phyloP scores from a whole-genome alignment of 2,113 vertebrate genomes.

The Furnarius figulus region DNA sequence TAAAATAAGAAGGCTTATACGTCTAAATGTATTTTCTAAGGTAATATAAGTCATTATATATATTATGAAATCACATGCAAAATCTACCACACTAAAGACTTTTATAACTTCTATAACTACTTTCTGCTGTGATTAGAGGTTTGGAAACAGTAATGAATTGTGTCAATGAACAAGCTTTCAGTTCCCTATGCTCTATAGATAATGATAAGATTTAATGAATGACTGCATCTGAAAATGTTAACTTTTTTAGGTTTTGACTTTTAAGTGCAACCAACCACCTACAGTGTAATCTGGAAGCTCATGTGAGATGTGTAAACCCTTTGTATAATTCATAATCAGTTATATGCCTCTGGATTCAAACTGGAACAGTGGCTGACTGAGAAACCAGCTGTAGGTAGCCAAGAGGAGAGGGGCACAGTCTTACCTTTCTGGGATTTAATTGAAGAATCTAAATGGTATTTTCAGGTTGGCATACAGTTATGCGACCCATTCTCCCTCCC shows the following conservation, averaged over 20 bases:
- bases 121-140: not conserved
- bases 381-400: not conserved
- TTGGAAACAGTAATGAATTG: not conserved
- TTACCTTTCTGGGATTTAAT: not conserved
- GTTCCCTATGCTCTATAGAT: not conserved
- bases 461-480: not conserved
- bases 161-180: not conserved
- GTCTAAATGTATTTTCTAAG: not conserved
- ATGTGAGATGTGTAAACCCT: not conserved
- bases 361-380: not conserved
- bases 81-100: not conserved
- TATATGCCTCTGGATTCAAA: not conserved
- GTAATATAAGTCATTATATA: not conserved
- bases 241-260: not conserved
- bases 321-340: not conserved
- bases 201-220: not conserved
- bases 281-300: not conserved
- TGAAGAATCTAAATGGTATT: not conserved
- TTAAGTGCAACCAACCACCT: not conserved
- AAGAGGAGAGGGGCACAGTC: not conserved
- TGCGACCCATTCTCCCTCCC: not conserved
- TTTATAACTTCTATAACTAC: not conserved
- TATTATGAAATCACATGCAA: not conserved
- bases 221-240: not conserved
- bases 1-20: not conserved